A percentile compares a stretch with the other conserved stretches of the same genome.
These are phyloP conservation scores for Chitala chitala DNA, from an alignment of 2,113 vertebrate genomes.

Conservation along the genomic window DNA sequence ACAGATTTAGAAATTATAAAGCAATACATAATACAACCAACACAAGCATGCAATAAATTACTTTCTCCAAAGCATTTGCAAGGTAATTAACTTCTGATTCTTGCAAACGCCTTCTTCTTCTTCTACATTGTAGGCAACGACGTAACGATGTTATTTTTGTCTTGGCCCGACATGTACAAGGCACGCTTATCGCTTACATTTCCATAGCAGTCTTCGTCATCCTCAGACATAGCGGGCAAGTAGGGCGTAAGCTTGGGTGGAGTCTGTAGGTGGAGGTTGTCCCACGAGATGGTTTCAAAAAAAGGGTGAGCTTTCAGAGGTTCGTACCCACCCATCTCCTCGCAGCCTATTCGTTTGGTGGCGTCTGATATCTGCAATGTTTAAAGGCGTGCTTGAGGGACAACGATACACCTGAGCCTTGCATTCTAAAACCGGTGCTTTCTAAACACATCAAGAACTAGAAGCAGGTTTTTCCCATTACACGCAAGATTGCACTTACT, in stretches of 20 bases:
- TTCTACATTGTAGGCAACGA: no score
- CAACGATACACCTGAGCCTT: no score
- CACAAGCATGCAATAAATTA: no score
- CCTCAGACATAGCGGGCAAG: constrained; percentile 95
- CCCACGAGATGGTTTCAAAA: constrained; percentile 87
- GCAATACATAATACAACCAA: no score
- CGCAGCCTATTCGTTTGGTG: constrained; percentile 87
- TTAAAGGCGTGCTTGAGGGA: neutral
- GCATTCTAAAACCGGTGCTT: neutral
- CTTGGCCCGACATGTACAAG: neutral
- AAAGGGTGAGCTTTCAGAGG: constrained; percentile 88
- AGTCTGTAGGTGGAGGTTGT: constrained; percentile 83
- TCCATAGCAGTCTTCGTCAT: constrained; percentile 97
- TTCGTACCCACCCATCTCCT: constrained; percentile 86
- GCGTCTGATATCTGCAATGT: constrained; percentile 79
- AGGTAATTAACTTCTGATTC: no score
- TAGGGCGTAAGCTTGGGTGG: constrained; percentile 94
- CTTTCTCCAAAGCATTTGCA: no score
- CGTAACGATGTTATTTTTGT: no score
- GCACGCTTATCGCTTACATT: constrained; percentile 67
- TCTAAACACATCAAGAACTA: neutral
- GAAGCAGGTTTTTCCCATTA: no score
- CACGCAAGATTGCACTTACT: constrained; percentile 61
- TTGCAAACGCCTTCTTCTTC: no score
- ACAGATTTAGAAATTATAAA: no score